These are phyloP conservation scores for Macrotus californicus DNA, from an alignment of 2,113 vertebrate species.

Conservation along the genomic window DNA sequence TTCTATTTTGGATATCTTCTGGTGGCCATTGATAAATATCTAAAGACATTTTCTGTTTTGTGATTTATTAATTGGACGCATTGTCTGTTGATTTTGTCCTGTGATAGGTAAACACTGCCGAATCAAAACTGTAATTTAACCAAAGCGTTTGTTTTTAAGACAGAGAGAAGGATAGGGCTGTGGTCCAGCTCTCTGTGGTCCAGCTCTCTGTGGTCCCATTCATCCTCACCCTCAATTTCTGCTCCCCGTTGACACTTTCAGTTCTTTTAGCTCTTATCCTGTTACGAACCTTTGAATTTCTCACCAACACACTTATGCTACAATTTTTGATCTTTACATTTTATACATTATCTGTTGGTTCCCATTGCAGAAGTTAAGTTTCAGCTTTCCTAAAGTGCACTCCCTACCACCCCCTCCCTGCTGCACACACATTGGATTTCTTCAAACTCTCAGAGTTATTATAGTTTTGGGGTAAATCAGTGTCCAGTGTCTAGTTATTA, in stretches of 20 bases:
- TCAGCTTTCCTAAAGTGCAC: not conserved
- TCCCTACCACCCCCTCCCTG: fast-evolving
- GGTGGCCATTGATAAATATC: not conserved
- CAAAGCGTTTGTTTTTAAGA: not conserved
- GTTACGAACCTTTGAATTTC: not conserved
- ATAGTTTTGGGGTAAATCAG: not conserved
- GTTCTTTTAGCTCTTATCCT: not conserved
- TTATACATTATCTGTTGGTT: not conserved
- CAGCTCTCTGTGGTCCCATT: not conserved
- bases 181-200: fast-evolving
- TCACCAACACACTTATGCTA: not conserved
- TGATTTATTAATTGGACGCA: not conserved
- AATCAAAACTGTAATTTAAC: constrained; percentile 10
- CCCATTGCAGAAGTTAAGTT: not conserved
- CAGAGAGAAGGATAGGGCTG: not conserved
- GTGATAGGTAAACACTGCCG: not conserved
- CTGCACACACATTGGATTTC: not conserved
- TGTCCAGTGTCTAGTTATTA: not conserved
- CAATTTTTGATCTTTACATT: not conserved
- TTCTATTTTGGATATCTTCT: not conserved
- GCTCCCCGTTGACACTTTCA: not conserved
- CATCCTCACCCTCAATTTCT: not conserved
- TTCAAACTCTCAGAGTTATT: not conserved
- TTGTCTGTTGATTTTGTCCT: not conserved
- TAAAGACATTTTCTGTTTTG: not conserved